These are phyloP conservation scores for Theocolax elegans DNA, from an alignment of 1,140 invertebrate species.

Conservation along the genomic window DNA sequence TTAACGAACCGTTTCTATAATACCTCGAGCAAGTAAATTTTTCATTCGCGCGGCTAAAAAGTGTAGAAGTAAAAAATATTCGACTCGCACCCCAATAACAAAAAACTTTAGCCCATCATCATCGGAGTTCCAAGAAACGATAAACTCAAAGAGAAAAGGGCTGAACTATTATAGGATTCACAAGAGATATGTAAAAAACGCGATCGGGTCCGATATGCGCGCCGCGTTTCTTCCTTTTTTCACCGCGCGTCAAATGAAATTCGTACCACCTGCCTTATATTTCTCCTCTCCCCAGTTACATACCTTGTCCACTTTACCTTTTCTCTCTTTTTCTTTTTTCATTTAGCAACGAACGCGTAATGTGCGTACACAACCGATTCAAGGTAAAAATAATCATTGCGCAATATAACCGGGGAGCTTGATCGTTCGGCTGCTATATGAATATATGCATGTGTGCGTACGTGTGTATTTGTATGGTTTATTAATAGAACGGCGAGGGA, in stretches of 20 bases:
- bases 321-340: not conserved
- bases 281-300: no score
- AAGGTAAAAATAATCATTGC: conserved; percentile 26
- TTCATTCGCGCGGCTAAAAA: no score
- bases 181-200: conserved; percentile 4
- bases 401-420: no score
- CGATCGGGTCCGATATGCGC: conserved; percentile 20
- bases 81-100: no score
- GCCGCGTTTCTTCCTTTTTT: not conserved
- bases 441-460: no score
- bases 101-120: conserved; percentile 10
- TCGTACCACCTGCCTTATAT: conserved; percentile 37
- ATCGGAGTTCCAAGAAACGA: conserved; percentile 1
- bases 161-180: conserved; percentile 21
- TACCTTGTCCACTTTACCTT: not conserved
- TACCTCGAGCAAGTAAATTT: no score
- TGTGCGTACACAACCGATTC: not conserved
- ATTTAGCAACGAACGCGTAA: not conserved
- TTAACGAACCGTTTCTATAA: no score
- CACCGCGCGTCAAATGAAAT: conserved; percentile 20
- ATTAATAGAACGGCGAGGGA: no score
- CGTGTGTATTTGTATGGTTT: no score
- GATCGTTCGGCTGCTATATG: no score
- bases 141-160: conserved; percentile 7
- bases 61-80: no score